Evolutionary conservation across 2,888 invertebrate genomes (phyloP), one percentile per base, ranked within the genome.

Genomic region (Nysson spinosus): DNA sequence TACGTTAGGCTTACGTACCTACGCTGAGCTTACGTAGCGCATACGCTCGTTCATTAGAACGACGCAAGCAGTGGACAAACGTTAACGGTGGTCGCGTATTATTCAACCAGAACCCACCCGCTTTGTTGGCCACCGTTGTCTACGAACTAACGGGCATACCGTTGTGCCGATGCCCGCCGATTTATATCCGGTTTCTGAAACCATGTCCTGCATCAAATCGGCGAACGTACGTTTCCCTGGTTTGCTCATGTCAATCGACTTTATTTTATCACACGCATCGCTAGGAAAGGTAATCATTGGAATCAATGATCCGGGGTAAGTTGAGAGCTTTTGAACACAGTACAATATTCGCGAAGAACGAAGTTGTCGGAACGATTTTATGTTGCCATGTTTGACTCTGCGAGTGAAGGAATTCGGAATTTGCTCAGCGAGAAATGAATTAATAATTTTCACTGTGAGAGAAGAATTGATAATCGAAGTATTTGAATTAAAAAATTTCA

Each of bases 21-120:
- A 40, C 42, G 28, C 37, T 28, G 30, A 47, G 39, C 49, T 40
- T 46, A 30, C 69, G 57, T 50, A 61, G 44, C 54, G 12, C 20
- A 52, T 66, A 47, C 65, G 71, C 70, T 73, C 72, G 72, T 69
- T 74, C 74, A 77, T 76, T 75, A 79, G 72, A 76, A 76, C 58
- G 64, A 54, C 57, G 56, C 43, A 51, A 52, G 44, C 60, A 51
- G 61, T 60, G 71, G 61, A 64, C 63, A 65, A 75, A 70, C 69
- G 69, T 56, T 55, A 66, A 57, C 68, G 26, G 54, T 30, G 51
- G 56, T 50, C 57, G 69, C 56, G 26, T 79, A 69, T 74, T 73
- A 78, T 68, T 69, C 77, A 77, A 61, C 42, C 64, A 75, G 75
- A 71, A 71, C 56, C 61, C 55, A 40, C 54, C 58, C 54, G 37